phyloP scores from a whole-genome alignment of 2,888 invertebrate genomes.

The Plebejus melissa region DNA sequence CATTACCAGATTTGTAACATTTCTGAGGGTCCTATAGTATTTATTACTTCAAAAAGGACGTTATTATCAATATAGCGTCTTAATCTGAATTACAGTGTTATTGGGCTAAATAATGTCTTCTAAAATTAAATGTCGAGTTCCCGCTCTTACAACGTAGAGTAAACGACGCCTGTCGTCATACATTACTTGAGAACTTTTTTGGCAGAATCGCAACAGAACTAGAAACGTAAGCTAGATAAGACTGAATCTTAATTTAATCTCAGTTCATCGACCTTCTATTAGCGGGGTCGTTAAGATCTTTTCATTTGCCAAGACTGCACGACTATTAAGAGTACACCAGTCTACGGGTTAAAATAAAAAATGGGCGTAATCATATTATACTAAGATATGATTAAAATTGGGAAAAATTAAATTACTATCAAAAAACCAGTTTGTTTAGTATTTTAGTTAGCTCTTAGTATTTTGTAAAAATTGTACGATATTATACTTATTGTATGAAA shows the following conservation, averaged over 20 bases:
- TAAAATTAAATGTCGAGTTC: background rate
- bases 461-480: no score
- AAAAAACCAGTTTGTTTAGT: no score
- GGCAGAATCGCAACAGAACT: background rate
- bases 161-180: background rate
- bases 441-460: no score
- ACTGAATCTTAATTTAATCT: constrained; percentile 9
- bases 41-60: no score
- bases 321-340: background rate
- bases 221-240: constrained; percentile 5
- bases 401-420: no score
- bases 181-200: background rate
- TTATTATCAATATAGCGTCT: no score
- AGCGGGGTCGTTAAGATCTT: constrained; percentile 7
- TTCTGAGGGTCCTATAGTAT: no score
- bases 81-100: background rate
- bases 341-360: background rate
- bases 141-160: background rate
- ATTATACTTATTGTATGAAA: no score
- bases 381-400: no score
- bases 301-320: constrained; percentile 13
- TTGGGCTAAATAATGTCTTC: background rate
- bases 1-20: no score
- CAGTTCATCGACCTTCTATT: constrained; percentile 17
- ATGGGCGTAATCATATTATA: background rate